Base-by-base conservation (phyloP, 2,888 invertebrate genomes). In the Chesias legatella region DNA sequence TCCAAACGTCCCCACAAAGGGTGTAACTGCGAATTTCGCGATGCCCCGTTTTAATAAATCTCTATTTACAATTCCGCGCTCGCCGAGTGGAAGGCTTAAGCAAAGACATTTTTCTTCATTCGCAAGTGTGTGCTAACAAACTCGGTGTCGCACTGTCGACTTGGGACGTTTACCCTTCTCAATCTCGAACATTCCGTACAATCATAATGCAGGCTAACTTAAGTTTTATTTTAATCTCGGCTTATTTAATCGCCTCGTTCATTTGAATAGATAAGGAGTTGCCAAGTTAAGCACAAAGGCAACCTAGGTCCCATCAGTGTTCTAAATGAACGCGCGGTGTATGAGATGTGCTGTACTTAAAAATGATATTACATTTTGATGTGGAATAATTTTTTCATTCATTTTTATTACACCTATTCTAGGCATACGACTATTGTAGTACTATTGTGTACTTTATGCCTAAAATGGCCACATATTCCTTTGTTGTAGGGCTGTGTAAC, bases 61-160 rank as follows among this genome's bases (percentile, higher is more conserved):
- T 86, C 79, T 83, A 84, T 86, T 85, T 82, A 79, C 80, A 76
- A 77, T 77, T 79, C 79, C 63, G 65, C 69, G 73, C 76, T 68
- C 75, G 74, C 70, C 68, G 79, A 79, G 81, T 75, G 79, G 79
- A 76, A 78, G 82, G 79, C 83, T 83, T 84, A 82, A 79, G 79
- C 80, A 72, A 67, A 77, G 78, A 83, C 84, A 86, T 86, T 84
- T 85, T 85, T 86, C 85, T 85, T 85, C 84, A 86, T 86, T 84
- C 82, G 66, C 74, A 67, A 74, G 76, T 79, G 71, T 79, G 79
- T 73, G 79, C 78, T 81, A 79, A 82, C 81, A 80, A 82, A 81
- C 71, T 75, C 67, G 61, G 53, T 68, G 74, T 65, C 65, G 67
- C 51, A 61, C 50, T 61, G 53, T 27, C 48, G 58, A 60, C 60